Conservation (phyloP, 2,888 invertebrate species). For the Malthinus flaveolus region DNA sequence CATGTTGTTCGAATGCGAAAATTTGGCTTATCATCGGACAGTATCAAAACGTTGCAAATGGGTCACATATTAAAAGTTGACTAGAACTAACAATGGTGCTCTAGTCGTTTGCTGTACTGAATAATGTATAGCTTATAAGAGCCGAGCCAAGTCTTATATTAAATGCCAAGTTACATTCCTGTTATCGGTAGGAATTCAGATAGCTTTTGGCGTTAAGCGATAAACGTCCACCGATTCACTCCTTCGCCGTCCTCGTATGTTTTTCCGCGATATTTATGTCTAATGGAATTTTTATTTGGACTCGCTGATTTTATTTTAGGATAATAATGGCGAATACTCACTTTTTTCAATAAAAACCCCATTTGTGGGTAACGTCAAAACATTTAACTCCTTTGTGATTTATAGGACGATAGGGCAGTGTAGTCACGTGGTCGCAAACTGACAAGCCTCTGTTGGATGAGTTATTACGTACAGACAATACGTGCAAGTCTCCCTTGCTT, state of each 20-base stretch:
- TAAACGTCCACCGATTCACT: slow-evolving; percentile 20
- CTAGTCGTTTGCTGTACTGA: slow-evolving; percentile 29
- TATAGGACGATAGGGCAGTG: slow-evolving; percentile 35
- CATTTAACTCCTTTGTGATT: slow-evolving; percentile 29
- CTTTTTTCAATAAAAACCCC: background rate
- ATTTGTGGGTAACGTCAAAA: background rate
- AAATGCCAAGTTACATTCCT: slow-evolving; percentile 32
- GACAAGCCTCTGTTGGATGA: slow-evolving; percentile 33
- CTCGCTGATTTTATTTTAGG: slow-evolving; percentile 9
- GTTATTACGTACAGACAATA: slow-evolving; percentile 37
- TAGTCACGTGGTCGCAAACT: slow-evolving; percentile 35
- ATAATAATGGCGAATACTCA: too few relatives aligned
- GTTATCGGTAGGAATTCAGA: slow-evolving; percentile 29
- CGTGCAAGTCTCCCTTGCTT: slow-evolving; percentile 29
- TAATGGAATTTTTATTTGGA: slow-evolving; percentile 16
- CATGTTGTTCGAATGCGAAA: slow-evolving; percentile 14
- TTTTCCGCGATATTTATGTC: slow-evolving; percentile 21
- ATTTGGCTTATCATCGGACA: slow-evolving; percentile 13
- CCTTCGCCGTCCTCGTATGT: slow-evolving; percentile 11
- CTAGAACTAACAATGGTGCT: slow-evolving; percentile 29
- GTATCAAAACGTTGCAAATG: slow-evolving; percentile 25
- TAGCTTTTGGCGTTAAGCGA: slow-evolving; percentile 21
- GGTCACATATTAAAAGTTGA: slow-evolving; percentile 31
- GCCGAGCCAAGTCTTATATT: slow-evolving; percentile 36
- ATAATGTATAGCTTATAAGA: slow-evolving; percentile 34